phyloP scores from a whole-genome alignment of 2,888 invertebrate species.

The Stenotaenia linearis region DNA sequence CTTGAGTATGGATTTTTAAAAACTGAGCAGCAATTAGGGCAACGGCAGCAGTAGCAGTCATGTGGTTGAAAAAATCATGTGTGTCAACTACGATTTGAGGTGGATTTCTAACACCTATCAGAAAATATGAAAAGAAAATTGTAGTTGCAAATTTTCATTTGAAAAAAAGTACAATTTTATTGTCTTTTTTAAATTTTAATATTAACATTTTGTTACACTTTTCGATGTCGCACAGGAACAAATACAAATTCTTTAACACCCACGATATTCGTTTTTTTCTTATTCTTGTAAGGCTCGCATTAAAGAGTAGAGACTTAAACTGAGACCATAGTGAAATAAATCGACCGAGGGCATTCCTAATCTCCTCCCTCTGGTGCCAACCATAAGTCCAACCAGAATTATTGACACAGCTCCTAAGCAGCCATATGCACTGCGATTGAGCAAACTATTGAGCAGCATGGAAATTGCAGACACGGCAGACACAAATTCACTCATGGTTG shows the following conservation, averaged over 20 bases:
- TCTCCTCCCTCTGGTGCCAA: constrained; percentile 31
- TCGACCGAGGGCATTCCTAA: constrained; percentile 35
- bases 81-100: not conserved
- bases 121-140: not conserved
- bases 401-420: constrained; percentile 29
- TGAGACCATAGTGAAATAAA: constrained; percentile 35
- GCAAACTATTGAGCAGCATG: constrained; percentile 29
- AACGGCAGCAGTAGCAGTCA: not conserved
- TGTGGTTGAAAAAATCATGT: not conserved
- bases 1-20: not conserved
- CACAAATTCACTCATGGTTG: constrained; percentile 31
- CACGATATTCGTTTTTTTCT: not conserved
- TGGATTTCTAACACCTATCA: not conserved
- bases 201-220: not conserved
- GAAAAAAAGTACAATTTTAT: constrained; percentile 6
- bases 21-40: not conserved
- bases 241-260: not conserved
- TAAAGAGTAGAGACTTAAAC: constrained; percentile 15
- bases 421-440: constrained; percentile 29
- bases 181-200: not conserved
- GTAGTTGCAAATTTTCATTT: not conserved
- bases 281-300: not conserved
- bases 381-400: constrained; percentile 32
- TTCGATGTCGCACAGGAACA: not conserved
- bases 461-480: constrained; percentile 32